phyloP scores from a whole-genome alignment of 2,797 vertebrate genomes.

The Eulemur rubriventer region DNA sequence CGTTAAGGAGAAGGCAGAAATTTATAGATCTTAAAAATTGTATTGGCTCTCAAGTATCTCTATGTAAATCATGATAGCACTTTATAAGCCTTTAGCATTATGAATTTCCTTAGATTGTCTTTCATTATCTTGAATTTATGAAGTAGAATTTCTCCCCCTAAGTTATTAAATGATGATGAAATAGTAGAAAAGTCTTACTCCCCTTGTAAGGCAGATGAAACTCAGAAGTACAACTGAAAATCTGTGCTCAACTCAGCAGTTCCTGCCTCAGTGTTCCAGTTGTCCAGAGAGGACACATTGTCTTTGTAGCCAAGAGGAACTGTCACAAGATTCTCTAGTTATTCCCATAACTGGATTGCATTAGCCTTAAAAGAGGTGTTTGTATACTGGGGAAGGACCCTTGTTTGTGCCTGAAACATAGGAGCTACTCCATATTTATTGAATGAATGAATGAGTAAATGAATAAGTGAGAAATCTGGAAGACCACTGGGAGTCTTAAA shows the following conservation, averaged over 20 bases:
- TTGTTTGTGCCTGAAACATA: neutral
- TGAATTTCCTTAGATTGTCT: neutral
- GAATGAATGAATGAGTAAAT: neutral
- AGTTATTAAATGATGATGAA: neutral
- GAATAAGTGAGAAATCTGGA: neutral
- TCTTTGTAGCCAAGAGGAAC: neutral
- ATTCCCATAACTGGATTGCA: neutral
- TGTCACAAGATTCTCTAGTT: neutral
- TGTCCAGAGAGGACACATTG: neutral
- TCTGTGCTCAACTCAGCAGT: neutral
- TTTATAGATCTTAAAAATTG: neutral
- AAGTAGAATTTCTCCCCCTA: neutral
- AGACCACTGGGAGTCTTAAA: neutral
- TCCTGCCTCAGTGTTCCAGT: neutral
- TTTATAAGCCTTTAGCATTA: neutral
- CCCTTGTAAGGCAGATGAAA: neutral
- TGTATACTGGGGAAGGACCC: neutral
- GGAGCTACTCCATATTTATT: neutral
- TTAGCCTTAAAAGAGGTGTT: neutral
- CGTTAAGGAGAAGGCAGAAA: neutral
- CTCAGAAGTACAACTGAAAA: neutral
- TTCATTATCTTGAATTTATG: conserved; percentile 10
- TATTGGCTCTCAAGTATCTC: conserved; percentile 1
- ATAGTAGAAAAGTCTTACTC: neutral
- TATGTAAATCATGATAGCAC: neutral